Evolutionary conservation across 2,888 invertebrate genomes (phyloP).

Genomic region (Allolobophora icterica): DNA sequence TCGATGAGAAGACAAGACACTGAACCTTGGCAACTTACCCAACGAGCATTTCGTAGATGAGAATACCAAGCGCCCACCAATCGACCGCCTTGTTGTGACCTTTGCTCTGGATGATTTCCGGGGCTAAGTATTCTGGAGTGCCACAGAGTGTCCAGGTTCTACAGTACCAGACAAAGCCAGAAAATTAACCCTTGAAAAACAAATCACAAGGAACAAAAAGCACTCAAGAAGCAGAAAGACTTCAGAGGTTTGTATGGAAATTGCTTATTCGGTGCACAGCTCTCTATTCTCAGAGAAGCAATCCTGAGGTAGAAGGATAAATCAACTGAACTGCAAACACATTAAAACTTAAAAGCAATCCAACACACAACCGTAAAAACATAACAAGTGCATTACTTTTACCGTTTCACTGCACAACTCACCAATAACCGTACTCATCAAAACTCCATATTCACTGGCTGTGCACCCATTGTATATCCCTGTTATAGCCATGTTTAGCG

Average conservation of each 20-base stretch:
- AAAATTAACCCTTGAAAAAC: neutral
- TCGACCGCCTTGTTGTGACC: conserved; percentile 98
- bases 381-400: neutral
- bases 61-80: conserved; percentile 91
- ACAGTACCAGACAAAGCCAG: conserved; percentile 46
- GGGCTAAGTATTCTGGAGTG: conserved; percentile 93
- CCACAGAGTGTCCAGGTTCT: conserved; percentile 96
- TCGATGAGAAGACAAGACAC: neutral
- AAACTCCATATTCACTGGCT: neutral
- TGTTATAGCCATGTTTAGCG: neutral
- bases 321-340: no score
- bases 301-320: no score
- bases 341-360: no score
- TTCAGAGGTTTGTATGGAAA: neutral
- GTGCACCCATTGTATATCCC: neutral
- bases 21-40: conserved; percentile 58
- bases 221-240: neutral
- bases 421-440: neutral
- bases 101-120: conserved; percentile 93
- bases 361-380: neutral
- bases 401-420: neutral
- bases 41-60: conserved; percentile 69
- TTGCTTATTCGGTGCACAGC: neutral
- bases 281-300: no score
- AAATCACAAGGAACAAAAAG: neutral